These are phyloP conservation scores for Rhopalosiphum nymphaeae DNA, from an alignment of 2,888 invertebrate genomes.

Conservation along the genomic window DNA sequence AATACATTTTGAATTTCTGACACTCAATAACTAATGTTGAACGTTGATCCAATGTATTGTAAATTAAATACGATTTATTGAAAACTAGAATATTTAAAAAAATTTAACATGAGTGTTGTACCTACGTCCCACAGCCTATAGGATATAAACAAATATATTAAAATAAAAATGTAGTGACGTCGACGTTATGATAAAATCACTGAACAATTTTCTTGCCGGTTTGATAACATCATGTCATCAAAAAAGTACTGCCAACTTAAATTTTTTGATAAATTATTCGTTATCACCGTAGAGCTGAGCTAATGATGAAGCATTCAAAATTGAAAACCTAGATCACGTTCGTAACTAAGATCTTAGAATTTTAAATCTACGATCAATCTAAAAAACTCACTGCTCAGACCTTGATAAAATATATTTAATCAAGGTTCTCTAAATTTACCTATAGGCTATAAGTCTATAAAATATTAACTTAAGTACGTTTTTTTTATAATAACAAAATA, in stretches of 20 bases:
- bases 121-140: neutral
- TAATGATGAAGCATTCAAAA: no score
- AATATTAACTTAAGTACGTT: no score
- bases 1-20: neutral
- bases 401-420: no score
- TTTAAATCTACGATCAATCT: no score
- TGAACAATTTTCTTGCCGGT: conserved; percentile 27
- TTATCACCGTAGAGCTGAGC: neutral
- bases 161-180: conserved; percentile 19
- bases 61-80: neutral
- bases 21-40: neutral
- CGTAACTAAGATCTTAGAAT: no score
- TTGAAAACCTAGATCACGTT: no score
- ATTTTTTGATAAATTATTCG: neutral
- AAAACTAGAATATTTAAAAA: neutral
- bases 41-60: neutral
- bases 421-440: no score
- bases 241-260: neutral
- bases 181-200: conserved; percentile 16
- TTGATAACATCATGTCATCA: conserved; percentile 23
- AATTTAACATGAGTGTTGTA: neutral
- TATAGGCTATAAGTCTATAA: no score
- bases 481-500: no score
- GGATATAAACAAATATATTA: neutral
- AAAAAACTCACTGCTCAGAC: no score